Base-by-base conservation (phyloP, 2,797 vertebrate genomes). In the Allochrocebus solatus region DNA sequence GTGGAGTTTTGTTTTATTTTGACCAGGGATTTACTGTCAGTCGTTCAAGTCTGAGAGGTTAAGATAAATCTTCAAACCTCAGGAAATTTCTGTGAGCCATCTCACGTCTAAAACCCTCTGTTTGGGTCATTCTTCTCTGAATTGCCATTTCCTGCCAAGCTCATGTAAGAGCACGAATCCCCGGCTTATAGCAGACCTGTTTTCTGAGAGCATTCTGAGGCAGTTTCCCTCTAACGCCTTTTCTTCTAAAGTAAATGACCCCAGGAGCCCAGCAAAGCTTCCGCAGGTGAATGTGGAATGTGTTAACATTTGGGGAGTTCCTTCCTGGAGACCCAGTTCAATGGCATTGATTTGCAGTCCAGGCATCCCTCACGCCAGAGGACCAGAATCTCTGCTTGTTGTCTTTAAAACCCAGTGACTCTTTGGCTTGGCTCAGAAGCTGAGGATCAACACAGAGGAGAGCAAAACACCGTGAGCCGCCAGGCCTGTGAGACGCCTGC, bases 1-100 rank as follows among this genome's bases (percentile, higher is more conserved):
- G 2, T 17, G 55, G 36, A 61, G 61, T 79, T 93, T 80, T 81
- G 64, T 79, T 95, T 76, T 82, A 74, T 82, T 92, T 95, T 53
- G 85, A 94, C 64, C 74, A 48, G 43, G 28, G 84, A 95, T 97
- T 97, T 95, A 79, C 59, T 76, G 61, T 59, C 84, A 57, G 2
- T 91, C 53, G 3, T 53, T 39, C 33, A 57, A 76, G 43, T 89
- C 80, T 8, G 39, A 92, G 36, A 91, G 43, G 48, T 81, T 95
- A 61, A 43, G 64, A 72, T 70, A 41, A 46, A 46, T 46, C 95
- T 96, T 86, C 85, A 87, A 70, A 93, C 30, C 76, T 75, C 79
- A n/a, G 22, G 48, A 95, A 88, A 88, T 55, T n/a, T 88, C 39
- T 70, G 64, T 30, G 16, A 80, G 79, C 75, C 21, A 33, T 33